A percentile compares a stretch with the other conserved stretches of the same genome.
Conservation (phyloP, 2,888 invertebrate genomes). For the Philhelius pedissequus region DNA sequence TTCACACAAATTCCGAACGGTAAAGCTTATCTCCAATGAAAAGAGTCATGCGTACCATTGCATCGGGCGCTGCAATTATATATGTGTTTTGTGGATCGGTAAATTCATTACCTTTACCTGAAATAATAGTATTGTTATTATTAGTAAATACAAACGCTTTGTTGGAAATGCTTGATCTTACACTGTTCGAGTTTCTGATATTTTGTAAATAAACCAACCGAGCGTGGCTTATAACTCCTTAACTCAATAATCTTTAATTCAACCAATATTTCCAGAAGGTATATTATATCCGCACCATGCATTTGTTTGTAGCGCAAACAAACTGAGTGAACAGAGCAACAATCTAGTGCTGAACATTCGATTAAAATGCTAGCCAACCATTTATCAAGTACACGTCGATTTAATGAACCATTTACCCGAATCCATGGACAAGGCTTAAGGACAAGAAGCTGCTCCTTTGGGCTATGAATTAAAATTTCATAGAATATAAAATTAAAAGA, state of each 20-base stretch:
- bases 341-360: constrained; percentile 83
- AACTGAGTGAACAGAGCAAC: constrained; percentile 80
- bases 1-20: constrained; percentile 79
- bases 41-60: constrained; percentile 80
- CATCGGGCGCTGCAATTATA: constrained; percentile 80
- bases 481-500: background rate
- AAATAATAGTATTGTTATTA: constrained; percentile 50
- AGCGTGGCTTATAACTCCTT: constrained; percentile 26
- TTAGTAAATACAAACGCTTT: background rate
- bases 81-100: constrained; percentile 80
- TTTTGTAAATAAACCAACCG: constrained; percentile 78
- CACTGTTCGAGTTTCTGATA: constrained; percentile 69
- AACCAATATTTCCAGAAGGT: constrained; percentile 80
- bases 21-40: constrained; percentile 82
- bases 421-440: constrained; percentile 84
- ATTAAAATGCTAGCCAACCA: constrained; percentile 85
- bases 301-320: constrained; percentile 83
- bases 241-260: constrained; percentile 79
- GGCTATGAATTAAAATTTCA: constrained; percentile 22
- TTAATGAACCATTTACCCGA: constrained; percentile 85
- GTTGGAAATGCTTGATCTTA: background rate
- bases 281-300: constrained; percentile 81
- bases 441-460: constrained; percentile 73
- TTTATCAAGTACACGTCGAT: constrained; percentile 84
- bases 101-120: constrained; percentile 79